Conservation (phyloP, 2,113 vertebrate species). For the Phalacrocorax pelagicus region DNA sequence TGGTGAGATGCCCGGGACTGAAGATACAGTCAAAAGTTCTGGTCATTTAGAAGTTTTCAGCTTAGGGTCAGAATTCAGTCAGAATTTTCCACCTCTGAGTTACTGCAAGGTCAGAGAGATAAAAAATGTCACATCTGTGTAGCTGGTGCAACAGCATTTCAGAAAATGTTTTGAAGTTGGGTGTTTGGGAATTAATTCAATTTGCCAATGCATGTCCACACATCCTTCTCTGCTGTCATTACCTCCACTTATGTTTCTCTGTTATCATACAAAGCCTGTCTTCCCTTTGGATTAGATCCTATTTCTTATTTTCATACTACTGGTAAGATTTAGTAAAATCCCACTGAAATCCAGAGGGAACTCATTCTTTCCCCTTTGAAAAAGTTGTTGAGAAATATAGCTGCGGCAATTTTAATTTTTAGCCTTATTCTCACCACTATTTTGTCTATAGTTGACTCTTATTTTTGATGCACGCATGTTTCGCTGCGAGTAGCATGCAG, state of each 20-base stretch:
- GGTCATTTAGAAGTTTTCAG: background rate
- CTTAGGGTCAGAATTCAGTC: background rate
- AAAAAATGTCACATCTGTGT: constrained; percentile 35
- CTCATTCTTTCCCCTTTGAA: background rate
- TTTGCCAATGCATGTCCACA: constrained; percentile 34
- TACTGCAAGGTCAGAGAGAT: constrained; percentile 28
- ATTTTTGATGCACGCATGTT: background rate
- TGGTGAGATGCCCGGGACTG: background rate
- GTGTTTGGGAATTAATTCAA: constrained; percentile 46
- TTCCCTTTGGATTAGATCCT: background rate
- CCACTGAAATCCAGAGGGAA: background rate
- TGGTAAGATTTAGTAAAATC: background rate
- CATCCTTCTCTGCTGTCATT: constrained; percentile 23
- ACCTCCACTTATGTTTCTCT: background rate
- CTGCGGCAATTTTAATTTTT: background rate
- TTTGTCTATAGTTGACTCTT: background rate
- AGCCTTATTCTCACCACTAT: background rate
- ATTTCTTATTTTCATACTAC: background rate
- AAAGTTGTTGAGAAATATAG: background rate
- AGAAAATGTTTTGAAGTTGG: constrained; percentile 25
- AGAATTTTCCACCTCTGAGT: background rate
- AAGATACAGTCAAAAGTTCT: background rate
- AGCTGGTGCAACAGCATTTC: background rate
- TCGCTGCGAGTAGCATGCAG: background rate
- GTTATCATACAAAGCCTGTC: background rate